These are phyloP conservation scores for Pammene aurita DNA, from an alignment of 2,888 invertebrate species.

Conservation along the genomic window DNA sequence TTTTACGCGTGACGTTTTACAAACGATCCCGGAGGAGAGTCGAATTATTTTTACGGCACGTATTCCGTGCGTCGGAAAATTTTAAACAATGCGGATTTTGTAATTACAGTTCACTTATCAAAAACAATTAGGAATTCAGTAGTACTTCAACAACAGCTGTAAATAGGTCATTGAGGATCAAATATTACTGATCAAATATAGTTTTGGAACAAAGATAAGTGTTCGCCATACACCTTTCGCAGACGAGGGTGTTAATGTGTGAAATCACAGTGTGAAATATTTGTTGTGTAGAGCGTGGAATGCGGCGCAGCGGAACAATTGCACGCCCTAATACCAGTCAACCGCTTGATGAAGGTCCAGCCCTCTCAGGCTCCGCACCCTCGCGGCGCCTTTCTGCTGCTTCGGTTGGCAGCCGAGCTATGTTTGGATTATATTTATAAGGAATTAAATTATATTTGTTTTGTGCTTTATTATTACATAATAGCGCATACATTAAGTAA, in stretches of 20 bases:
- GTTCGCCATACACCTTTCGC: constrained; percentile 47
- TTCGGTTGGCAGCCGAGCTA: constrained; percentile 46
- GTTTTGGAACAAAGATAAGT: constrained; percentile 32
- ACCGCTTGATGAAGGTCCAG: constrained; percentile 80
- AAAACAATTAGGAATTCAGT: constrained; percentile 1
- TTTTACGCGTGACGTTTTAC: constrained; percentile 84
- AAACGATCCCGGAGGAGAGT: constrained; percentile 81
- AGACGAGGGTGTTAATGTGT: constrained; percentile 72
- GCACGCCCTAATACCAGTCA: constrained; percentile 81
- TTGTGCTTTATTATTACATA: background rate
- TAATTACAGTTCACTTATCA: constrained; percentile 69
- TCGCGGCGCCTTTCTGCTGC: constrained; percentile 55
- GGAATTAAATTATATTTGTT: background rate
- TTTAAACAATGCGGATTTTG: constrained; percentile 75
- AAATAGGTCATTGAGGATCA: background rate
- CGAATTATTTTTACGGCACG: constrained; percentile 83
- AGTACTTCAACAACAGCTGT: background rate
- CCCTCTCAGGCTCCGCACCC: constrained; percentile 52
- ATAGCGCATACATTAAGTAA: background rate
- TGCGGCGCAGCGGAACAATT: constrained; percentile 77
- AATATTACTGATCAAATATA: constrained; percentile 22
- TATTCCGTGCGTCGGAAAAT: constrained; percentile 73
- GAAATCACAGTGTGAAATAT: constrained; percentile 77
- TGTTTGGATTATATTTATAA: constrained; percentile 36
- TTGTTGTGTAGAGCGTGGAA: constrained; percentile 71